A percentile compares a stretch with the other conserved stretches of the same genome.
Evolutionary conservation across 2,797 vertebrate species (phyloP).

Genomic region (Rhinogobio ventralis): DNA sequence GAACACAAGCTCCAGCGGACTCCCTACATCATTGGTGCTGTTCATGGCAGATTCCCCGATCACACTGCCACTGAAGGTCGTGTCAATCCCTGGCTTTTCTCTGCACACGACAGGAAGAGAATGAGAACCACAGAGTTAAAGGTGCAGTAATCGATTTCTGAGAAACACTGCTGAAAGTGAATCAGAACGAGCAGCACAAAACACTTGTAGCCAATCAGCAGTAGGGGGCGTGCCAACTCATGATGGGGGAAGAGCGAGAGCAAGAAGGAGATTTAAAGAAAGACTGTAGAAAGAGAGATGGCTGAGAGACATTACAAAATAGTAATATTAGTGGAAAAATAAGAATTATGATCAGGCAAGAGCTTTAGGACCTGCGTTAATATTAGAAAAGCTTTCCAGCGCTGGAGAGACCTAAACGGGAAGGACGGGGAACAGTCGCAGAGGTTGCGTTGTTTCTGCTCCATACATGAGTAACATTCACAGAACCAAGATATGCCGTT

Average conservation of each 20-base stretch:
- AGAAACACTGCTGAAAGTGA: neutral
- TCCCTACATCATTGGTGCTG: slow-evolving; percentile 87
- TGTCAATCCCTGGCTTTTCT: slow-evolving; percentile 66
- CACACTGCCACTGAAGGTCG: slow-evolving; percentile 87
- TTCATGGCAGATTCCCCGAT: slow-evolving; percentile 92
- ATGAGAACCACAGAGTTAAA: neutral
- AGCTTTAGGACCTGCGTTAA: neutral
- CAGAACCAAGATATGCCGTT: too few relatives aligned
- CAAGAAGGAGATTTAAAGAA: too few relatives aligned
- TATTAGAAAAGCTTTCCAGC: neutral
- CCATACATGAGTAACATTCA: too few relatives aligned
- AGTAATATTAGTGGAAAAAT: too few relatives aligned
- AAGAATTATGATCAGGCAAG: too few relatives aligned
- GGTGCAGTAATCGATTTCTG: neutral
- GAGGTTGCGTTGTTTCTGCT: too few relatives aligned
- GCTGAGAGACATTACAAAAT: too few relatives aligned
- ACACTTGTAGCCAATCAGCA: neutral
- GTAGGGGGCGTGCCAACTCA: too few relatives aligned
- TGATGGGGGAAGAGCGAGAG: too few relatives aligned
- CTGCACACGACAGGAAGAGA: slow-evolving; percentile 66
- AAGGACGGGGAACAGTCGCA: too few relatives aligned
- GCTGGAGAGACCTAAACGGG: too few relatives aligned
- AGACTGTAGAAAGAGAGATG: too few relatives aligned
- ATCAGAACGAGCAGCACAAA: neutral
- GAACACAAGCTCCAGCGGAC: slow-evolving; percentile 85